Base-by-base conservation (phyloP, 1,140 invertebrate species). In the Drosophila nannoptera region DNA sequence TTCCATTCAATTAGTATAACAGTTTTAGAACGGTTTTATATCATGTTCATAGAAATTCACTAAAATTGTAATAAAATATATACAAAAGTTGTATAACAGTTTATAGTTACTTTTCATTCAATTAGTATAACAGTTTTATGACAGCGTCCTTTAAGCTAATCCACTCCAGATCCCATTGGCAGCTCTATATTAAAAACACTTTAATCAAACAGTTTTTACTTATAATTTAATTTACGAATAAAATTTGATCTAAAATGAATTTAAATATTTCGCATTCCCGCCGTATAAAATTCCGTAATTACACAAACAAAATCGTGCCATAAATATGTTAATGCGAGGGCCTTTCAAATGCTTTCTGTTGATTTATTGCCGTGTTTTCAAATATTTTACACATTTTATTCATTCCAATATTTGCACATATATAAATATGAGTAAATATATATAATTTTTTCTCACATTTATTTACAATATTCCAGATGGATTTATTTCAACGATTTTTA, bases 401-500 rank as follows among this genome's bases (percentile, higher is more conserved):
- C 12, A 12, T 42, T 1, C 6, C 12, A 14, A 43, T 14, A 42
- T 14, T 12, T 42, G 5, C 7, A 42, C 5, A 40, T 40, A n/a
- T 40, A 4, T 12, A 42, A 12, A 42, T 14, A 14, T 42, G 14
- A 12, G 6, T 14, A 42, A 12, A 3, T 42, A 14, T 35, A 35
- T 35, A 35, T 35, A 35, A n/a, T n/a, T n/a, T n/a, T n/a, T n/a
- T n/a, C n/a, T n/a, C 14, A 14, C 14, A 14, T 4, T n/a, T 40
- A 12, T 12, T 5, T 16, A 2, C 12, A 33, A 4, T 29, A 32
- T 40, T 12, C 2, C 29, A 46, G 16, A 54, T 54, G 49, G 7
- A 71, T 59, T 50, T 60, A 65, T 65, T 33, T 31, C 32, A 22
- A 29, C 40, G 33, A 22, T 22, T 38, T 40, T 58, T 65, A 69